Evolutionary conservation across 2,797 vertebrate species (phyloP), one percentile per base, ranked within the genome.

Genomic region (Hyperoplus immaculatus): DNA sequence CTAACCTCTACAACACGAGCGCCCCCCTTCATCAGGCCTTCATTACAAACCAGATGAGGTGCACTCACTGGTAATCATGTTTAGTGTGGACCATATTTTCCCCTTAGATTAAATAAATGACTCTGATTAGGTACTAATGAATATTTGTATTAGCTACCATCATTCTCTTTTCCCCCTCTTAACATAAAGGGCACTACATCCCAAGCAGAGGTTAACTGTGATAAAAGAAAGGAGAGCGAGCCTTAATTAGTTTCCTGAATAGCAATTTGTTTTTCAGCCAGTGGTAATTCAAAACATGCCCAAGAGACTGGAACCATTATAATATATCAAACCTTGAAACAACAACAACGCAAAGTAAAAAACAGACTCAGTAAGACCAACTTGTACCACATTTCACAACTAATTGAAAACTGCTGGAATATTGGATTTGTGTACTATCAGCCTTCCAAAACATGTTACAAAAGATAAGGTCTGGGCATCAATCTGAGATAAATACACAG

Each of bases 221-320:
- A 63, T 58, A 29, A 41, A 58, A 68, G 42, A 46, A 47, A 50
- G 6, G 1, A 49, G 5, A 36, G 13, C 45, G 18, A 71, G 39
- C 8, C 9, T 18, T 69, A 38, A 73, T 65, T 57, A 47, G 12
- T 29, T 29, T 64, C 41, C 38, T 62, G 43, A 11, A 59, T 53
- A 46, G 21, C 43, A 38, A 13, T 55, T 53, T 74, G 67, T 29
- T 65, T 65, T 72, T 56, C 59, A 62, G 2, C 53, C 61, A 69
- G 38, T 12, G 16, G n/a, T 38, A 8, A 61, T 79, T 46, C 70
- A 80, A 72, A 67, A 39, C 53, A 73, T 4, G 36, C 39, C 18
- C 43, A 50, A 50, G 6, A 62, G 6, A 46, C 50, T 14, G 21
- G 4, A n/a, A 42, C 46, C 38, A n/a, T 12, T 21, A 15, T 38